phyloP scores from a whole-genome alignment of 2,797 vertebrate species.

The Argya squamiceps region DNA sequence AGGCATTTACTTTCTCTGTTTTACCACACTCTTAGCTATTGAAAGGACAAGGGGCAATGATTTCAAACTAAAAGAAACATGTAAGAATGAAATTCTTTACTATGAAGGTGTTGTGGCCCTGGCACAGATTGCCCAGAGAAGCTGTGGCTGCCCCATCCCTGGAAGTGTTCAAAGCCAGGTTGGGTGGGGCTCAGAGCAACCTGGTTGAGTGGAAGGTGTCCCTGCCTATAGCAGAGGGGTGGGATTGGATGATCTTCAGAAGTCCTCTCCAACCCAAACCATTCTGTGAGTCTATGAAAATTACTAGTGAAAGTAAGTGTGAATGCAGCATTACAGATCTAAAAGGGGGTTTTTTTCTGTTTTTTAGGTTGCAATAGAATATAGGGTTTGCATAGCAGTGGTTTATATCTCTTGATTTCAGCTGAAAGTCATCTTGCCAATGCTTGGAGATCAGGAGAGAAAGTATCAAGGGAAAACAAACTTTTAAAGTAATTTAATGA shows the following conservation, averaged over 20 bases:
- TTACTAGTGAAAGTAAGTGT: not conserved
- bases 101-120: accelerated
- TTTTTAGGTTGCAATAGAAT: not conserved
- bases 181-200: not conserved
- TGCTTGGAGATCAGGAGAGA: not conserved
- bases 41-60: not conserved
- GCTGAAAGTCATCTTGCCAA: not conserved
- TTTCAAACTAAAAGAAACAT: not conserved
- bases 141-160: not conserved
- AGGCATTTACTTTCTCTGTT: not conserved
- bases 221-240: not conserved
- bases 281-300: not conserved
- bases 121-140: not conserved
- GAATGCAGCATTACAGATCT: not conserved
- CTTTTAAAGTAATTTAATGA: not conserved
- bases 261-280: not conserved
- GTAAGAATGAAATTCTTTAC: not conserved
- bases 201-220: accelerated
- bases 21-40: not conserved
- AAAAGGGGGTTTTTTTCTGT: not conserved
- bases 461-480: not conserved
- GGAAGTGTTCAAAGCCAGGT: not conserved
- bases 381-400: not conserved
- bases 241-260: not conserved
- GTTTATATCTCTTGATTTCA: not conserved